Base-by-base conservation (phyloP, 2,888 invertebrate genomes). In the Apamea monoglypha region DNA sequence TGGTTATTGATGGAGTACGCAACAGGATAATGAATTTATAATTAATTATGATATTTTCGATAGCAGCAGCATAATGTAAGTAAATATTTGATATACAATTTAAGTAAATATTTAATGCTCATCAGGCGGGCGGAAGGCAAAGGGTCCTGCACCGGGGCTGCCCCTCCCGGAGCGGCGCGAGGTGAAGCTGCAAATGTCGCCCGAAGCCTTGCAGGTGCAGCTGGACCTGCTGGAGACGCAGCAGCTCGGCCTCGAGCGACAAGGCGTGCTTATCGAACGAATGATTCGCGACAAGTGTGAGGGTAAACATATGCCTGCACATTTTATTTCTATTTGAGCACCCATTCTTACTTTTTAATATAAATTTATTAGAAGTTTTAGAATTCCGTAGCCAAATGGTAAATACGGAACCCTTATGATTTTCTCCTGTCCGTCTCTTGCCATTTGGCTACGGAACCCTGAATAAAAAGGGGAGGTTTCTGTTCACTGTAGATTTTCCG, bases 201-300 rank as follows among this genome's bases (percentile, higher is more conserved):
- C 97, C 7, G 97, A 97, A 80, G 97, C 98, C 91, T 96, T 98
- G 76, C 97, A 97, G 69, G 97, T 97, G 61, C 98, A 99, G 92
- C 96, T 99, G 85, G 98, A 98, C 87, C 97, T 98, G 79, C 91
- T 99, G 87, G 99, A 99, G 94, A 97, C 98, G 72, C 98, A 99
- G 92, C 98, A 99, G 92, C 98, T 98, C 87, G 98, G 99, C 32
- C 97, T 99, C 74, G 99, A 99, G 94, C 98, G 98, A 81, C 98
- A 99, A 94, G 99, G 99, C 67, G 98, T 99, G n/a, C 97, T 98
- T 87, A 97, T 99, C 88, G 99, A 99, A 94, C 98, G 98, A 92
- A 98, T 98, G 94, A 99, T 99, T 88, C 97, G 99, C 90, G 98
- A 98, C 92, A 98, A 98, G 95, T 98, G 98, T 93, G 98, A 98